Evolutionary conservation across 2,113 vertebrate species (phyloP).

Genomic region (sheep (Ovis aries)): DNA sequence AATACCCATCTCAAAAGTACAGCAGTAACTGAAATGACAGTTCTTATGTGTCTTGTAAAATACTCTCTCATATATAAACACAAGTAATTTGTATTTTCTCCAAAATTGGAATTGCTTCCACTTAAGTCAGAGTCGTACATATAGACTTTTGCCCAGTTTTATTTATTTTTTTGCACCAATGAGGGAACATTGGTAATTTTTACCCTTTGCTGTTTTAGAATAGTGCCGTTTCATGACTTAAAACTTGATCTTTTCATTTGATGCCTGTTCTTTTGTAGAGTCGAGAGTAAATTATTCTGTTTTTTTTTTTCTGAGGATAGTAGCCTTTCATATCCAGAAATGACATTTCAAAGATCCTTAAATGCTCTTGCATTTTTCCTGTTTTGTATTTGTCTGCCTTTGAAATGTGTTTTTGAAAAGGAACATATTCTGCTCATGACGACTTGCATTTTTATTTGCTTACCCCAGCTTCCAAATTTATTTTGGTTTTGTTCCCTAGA

Average conservation of each 20-base stretch:
- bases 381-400: not conserved
- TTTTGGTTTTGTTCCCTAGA: slow-evolving; percentile 74
- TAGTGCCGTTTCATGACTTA: not conserved
- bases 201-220: not conserved
- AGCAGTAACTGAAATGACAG: not conserved
- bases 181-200: not conserved
- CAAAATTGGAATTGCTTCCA: not conserved
- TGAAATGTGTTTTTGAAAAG: not conserved
- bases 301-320: not conserved
- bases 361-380: not conserved
- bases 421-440: not conserved
- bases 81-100: not conserved
- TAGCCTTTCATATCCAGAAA: not conserved
- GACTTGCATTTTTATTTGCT: not conserved
- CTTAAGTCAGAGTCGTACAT: not conserved
- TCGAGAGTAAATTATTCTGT: not conserved
- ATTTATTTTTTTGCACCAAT: not conserved
- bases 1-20: not conserved
- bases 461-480: accelerated
- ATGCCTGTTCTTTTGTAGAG: not conserved
- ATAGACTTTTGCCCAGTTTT: not conserved
- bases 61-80: not conserved
- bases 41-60: not conserved
- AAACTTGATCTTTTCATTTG: not conserved
- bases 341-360: not conserved